These are phyloP conservation scores for Junonia oenone DNA, from an alignment of 2,888 invertebrate species.

Conservation along the genomic window DNA sequence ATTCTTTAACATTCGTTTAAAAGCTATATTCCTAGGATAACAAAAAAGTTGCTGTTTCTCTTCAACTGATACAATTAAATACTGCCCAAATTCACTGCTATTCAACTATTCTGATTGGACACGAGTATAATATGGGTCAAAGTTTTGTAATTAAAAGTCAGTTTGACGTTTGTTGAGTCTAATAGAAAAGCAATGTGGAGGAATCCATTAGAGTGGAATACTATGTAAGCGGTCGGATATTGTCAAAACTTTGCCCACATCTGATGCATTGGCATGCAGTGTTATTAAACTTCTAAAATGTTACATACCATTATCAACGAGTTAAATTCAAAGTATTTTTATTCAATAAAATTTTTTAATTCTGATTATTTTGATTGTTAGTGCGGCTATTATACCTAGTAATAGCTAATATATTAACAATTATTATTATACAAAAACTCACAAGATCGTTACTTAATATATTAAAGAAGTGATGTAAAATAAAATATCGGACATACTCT, in stretches of 20 bases:
- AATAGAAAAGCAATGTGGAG: slow-evolving; percentile 6
- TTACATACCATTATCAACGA: background rate
- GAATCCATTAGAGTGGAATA: slow-evolving; percentile 22
- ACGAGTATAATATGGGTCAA: background rate
- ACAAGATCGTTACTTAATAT: too few species aligned
- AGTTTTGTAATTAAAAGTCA: slow-evolving; percentile 3
- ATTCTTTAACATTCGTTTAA: too few species aligned
- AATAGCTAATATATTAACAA: too few species aligned
- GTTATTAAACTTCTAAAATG: background rate
- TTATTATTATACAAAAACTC: too few species aligned
- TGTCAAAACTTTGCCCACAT: slow-evolving; percentile 28
- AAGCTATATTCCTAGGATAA: too few species aligned
- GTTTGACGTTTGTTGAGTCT: slow-evolving; percentile 1
- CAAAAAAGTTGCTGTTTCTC: background rate
- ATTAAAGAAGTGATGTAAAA: too few species aligned
- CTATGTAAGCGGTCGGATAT: slow-evolving; percentile 29
- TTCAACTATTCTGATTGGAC: slow-evolving; percentile 1
- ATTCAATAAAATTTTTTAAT: too few species aligned
- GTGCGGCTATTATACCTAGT: too few species aligned
- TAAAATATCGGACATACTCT: too few species aligned
- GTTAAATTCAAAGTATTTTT: too few species aligned
- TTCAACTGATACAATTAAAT: background rate
- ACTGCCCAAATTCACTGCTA: background rate
- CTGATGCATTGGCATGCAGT: background rate
- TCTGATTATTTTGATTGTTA: too few species aligned